Conservation (phyloP, 2,113 vertebrate species). For the Myanophis thanlyinensis region DNA sequence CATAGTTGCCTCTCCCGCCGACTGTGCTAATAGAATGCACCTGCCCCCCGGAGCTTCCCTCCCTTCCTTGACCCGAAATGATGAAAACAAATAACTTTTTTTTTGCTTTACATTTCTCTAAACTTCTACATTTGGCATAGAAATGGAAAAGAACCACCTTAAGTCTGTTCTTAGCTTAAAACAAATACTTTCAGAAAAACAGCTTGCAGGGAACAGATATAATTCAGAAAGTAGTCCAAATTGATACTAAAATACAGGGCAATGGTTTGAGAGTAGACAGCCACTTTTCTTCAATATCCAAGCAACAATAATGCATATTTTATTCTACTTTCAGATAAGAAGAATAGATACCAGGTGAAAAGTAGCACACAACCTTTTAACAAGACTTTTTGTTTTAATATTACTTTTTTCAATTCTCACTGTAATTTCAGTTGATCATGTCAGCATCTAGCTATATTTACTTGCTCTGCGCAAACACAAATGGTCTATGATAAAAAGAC, state of each 20-base stretch:
- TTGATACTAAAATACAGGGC: slow-evolving; percentile 5
- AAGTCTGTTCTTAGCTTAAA: not conserved
- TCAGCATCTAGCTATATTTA: slow-evolving; percentile 29
- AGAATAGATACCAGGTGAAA: slow-evolving; percentile 31
- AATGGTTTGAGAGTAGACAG: not conserved
- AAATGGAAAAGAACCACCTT: slow-evolving; percentile 2
- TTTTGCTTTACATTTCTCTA: not conserved
- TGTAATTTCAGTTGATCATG: slow-evolving; percentile 18
- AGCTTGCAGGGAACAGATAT: not conserved
- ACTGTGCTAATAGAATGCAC: too few species aligned
- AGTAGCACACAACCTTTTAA: slow-evolving; percentile 10
- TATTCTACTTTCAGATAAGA: not conserved
- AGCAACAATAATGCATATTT: slow-evolving; percentile 23
- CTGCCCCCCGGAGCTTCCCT: too few species aligned
- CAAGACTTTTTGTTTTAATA: not conserved
- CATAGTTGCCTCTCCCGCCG: too few species aligned
- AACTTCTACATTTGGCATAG: not conserved
- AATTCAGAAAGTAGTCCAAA: slow-evolving; percentile 4
- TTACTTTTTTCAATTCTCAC: not conserved
- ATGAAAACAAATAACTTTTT: not conserved
- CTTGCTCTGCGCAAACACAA: slow-evolving; percentile 10
- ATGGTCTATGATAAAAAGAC: not conserved
- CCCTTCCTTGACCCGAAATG: too few species aligned
- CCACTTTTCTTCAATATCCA: slow-evolving; percentile 4
- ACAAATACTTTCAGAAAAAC: slow-evolving; percentile 1